These are phyloP conservation scores for Rhagium mordax DNA, from an alignment of 2,888 invertebrate species.

Conservation along the genomic window DNA sequence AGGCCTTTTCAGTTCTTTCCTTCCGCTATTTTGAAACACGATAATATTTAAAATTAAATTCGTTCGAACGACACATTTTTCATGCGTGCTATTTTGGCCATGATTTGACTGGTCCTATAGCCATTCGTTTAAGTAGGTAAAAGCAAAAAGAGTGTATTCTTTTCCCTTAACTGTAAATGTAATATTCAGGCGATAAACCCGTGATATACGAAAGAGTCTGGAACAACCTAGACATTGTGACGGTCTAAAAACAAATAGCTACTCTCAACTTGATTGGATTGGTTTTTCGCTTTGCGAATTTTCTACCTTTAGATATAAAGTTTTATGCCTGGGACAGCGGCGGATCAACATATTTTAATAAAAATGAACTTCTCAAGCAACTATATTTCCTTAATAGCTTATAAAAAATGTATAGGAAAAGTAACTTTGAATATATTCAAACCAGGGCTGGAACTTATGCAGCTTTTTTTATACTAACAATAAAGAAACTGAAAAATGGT, in stretches of 20 bases:
- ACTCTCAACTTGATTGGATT: constrained; percentile 67
- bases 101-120: background rate
- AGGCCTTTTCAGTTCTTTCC: too few relatives aligned
- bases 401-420: too few relatives aligned
- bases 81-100: background rate
- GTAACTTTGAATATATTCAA: too few relatives aligned
- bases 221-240: constrained; percentile 45
- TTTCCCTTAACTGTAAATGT: constrained; percentile 13
- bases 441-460: too few relatives aligned
- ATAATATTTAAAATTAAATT: too few relatives aligned
- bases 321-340: constrained; percentile 11
- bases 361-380: background rate
- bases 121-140: background rate
- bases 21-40: too few relatives aligned
- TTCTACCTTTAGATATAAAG: constrained; percentile 48
- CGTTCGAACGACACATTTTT: too few relatives aligned
- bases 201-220: constrained; percentile 25
- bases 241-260: constrained; percentile 63
- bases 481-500: too few relatives aligned
- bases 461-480: too few relatives aligned
- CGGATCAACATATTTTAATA: background rate
- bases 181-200: constrained; percentile 32
- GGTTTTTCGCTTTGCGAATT: constrained; percentile 60
- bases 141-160: background rate
- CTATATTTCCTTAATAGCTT: too few relatives aligned